Conservation (phyloP, 2,797 vertebrate genomes). For the Tolypeutes matacus region DNA sequence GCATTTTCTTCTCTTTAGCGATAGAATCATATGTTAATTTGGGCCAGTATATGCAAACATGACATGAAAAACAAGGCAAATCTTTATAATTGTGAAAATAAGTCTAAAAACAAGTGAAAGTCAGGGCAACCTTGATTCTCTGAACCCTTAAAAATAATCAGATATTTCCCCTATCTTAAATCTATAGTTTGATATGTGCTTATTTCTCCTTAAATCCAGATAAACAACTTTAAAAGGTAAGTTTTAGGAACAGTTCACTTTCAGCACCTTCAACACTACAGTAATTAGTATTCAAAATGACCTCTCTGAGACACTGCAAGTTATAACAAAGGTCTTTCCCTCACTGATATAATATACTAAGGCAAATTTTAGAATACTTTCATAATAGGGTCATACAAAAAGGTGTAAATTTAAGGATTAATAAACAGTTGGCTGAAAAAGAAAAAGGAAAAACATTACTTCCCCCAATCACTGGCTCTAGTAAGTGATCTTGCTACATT, state of each 20-base stretch:
- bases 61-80: neutral
- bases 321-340: neutral
- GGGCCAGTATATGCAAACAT: neutral
- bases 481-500: neutral
- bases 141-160: constrained; percentile 17
- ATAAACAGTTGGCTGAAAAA: neutral
- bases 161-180: neutral
- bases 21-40: neutral
- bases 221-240: neutral
- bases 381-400: neutral
- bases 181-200: neutral
- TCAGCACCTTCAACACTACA: neutral
- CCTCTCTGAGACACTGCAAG: neutral
- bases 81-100: neutral
- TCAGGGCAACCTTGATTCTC: neutral
- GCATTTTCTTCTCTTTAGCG: neutral
- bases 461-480: neutral
- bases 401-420: neutral
- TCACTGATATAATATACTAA: neutral
- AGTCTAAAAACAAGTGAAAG: neutral
- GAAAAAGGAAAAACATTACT: neutral
- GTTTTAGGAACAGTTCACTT: neutral
- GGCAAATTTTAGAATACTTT: neutral
- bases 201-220: constrained; percentile 23
- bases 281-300: constrained; percentile 17